Percentiles rank a stretch among this genome's conserved stretches.
These are phyloP conservation scores for Apis laboriosa DNA, from an alignment of 1,140 invertebrate species.

Conservation along the genomic window DNA sequence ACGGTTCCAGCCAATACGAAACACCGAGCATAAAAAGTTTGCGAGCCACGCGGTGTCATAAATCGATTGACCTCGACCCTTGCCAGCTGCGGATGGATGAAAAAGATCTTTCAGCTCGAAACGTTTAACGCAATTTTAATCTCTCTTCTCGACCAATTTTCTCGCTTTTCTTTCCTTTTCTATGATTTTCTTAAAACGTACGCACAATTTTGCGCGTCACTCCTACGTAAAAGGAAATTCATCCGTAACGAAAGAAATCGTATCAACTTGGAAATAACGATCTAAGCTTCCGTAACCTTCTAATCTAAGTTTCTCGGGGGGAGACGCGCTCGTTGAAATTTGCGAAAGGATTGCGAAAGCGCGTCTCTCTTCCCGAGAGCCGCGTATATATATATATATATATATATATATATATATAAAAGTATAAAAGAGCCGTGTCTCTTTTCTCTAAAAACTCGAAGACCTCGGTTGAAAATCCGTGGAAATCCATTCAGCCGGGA, in stretches of 20 bases:
- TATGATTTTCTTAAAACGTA: too few relatives aligned
- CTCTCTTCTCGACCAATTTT: not conserved
- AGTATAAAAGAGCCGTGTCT: constrained; percentile 16
- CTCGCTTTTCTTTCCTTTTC: too few relatives aligned
- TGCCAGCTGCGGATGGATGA: not conserved
- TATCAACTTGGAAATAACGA: not conserved
- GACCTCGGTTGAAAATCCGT: constrained; percentile 1
- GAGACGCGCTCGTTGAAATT: not conserved
- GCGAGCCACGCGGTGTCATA: not conserved
- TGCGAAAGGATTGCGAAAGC: not conserved
- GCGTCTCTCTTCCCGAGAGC: too few relatives aligned
- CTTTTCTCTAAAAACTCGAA: constrained; percentile 2
- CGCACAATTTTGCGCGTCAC: not conserved
- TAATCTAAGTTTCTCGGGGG: not conserved
- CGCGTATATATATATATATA: too few relatives aligned
- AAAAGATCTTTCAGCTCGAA: not conserved
- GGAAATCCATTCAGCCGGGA: constrained; percentile 14
- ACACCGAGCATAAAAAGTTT: constrained; percentile 13
- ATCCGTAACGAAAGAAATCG: too few relatives aligned
- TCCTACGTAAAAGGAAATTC: not conserved
- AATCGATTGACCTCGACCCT: constrained; percentile 44
- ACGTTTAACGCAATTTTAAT: constrained; percentile 7
- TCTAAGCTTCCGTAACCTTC: not conserved
- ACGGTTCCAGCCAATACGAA: not conserved
- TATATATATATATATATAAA: too few relatives aligned